Conservation (phyloP, 1,140 invertebrate species). For the Temnothorax longispinosus region DNA sequence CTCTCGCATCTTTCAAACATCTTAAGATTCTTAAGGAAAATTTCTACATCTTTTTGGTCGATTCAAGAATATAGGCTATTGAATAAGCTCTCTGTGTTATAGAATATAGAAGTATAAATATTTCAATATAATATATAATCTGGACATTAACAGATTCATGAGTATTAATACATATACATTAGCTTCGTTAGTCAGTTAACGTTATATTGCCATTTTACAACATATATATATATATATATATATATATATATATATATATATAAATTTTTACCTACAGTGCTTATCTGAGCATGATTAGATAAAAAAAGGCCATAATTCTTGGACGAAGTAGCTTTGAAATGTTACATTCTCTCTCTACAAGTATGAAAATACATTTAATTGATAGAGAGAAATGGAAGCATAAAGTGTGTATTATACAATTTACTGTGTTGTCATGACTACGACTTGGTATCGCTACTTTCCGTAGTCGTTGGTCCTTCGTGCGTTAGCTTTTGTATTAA, state of each 20-base stretch:
- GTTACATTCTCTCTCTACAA: slow-evolving; percentile 33
- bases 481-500: slow-evolving; percentile 91
- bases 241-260: slow-evolving; percentile 17
- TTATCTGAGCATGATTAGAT: slow-evolving; percentile 52
- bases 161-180: slow-evolving; percentile 4
- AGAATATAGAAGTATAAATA: slow-evolving; percentile 45
- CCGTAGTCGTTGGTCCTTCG: slow-evolving; percentile 34
- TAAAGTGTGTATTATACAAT: slow-evolving; percentile 23
- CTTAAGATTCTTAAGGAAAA: neutral
- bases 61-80: slow-evolving; percentile 36
- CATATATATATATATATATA: slow-evolving; percentile 4
- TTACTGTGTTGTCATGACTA: slow-evolving; percentile 23
- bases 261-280: slow-evolving; percentile 18
- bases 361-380: slow-evolving; percentile 36
- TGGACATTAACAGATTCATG: slow-evolving; percentile 12
- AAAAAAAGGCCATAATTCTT: slow-evolving; percentile 46
- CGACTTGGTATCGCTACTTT: slow-evolving; percentile 40
- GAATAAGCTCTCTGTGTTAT: slow-evolving; percentile 18
- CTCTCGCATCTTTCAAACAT: neutral
- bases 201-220: slow-evolving; percentile 18
- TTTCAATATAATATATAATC: slow-evolving; percentile 28
- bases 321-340: slow-evolving; percentile 34
- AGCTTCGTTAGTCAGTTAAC: neutral
- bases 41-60: slow-evolving; percentile 44
- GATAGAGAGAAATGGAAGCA: slow-evolving; percentile 44